phyloP scores from a whole-genome alignment of 2,113 vertebrate genomes.

The Miniopterus natalensis region DNA sequence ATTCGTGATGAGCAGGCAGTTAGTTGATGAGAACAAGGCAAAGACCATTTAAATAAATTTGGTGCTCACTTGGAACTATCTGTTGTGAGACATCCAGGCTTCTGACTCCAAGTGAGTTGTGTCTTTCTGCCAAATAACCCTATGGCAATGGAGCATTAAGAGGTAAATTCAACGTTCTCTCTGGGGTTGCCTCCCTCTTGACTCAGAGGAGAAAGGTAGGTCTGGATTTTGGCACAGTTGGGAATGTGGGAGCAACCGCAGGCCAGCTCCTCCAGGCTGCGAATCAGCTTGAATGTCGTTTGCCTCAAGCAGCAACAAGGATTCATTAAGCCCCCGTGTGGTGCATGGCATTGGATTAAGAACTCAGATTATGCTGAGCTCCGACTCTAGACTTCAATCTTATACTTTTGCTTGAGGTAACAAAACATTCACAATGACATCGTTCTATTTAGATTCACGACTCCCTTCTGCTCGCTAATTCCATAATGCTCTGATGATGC shows the following conservation, averaged over 20 bases:
- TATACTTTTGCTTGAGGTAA: neutral
- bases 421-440: neutral
- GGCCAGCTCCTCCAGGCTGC: neutral
- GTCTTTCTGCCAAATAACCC: constrained; percentile 8
- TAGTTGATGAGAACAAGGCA: neutral
- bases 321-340: neutral
- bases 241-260: neutral
- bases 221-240: neutral
- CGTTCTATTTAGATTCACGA: neutral
- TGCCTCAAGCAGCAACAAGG: neutral
- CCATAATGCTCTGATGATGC: neutral
- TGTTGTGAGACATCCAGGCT: neutral
- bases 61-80: neutral
- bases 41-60: neutral
- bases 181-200: neutral
- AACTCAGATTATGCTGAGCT: neutral
- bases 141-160: neutral
- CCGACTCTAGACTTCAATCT: constrained; percentile 15
- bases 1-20: neutral
- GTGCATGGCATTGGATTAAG: constrained; percentile 45
- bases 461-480: constrained; percentile 5
- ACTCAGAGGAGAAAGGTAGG: constrained; percentile 17
- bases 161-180: neutral
- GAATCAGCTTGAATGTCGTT: neutral
- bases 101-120: neutral